A percentile compares a stretch with the other conserved stretches of the same genome.
Conservation (phyloP, 2,113 vertebrate species). For the Ia io region DNA sequence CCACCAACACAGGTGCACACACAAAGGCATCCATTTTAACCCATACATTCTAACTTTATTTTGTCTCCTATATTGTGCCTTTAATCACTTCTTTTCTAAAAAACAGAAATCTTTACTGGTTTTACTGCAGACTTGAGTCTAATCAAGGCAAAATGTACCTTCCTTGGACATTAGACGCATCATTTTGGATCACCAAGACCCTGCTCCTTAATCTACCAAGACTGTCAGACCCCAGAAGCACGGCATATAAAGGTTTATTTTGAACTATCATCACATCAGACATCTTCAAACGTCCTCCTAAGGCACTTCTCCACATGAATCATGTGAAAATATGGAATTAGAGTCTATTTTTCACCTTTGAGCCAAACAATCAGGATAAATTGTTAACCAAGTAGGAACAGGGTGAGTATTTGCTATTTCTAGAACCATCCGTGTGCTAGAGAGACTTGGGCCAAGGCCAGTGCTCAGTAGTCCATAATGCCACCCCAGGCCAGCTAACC, state of each 20-base stretch:
- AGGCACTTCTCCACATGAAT: not conserved
- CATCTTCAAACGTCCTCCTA: not conserved
- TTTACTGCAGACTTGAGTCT: not conserved
- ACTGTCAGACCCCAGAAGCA: not conserved
- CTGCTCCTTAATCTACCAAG: not conserved
- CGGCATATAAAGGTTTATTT: not conserved
- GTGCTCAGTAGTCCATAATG: rapidly evolving
- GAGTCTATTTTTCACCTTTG: not conserved
- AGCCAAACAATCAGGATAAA: not conserved
- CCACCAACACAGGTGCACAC: not conserved
- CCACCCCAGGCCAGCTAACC: not conserved
- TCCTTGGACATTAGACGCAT: not conserved
- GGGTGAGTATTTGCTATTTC: not conserved
- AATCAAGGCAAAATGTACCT: not conserved
- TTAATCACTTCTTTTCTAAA: not conserved
- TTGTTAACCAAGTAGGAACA: not conserved
- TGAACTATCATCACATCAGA: not conserved
- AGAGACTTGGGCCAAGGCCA: not conserved
- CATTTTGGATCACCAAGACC: not conserved
- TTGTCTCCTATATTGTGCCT: not conserved
- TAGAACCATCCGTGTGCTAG: not conserved
- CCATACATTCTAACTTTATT: not conserved
- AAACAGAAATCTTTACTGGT: not conserved
- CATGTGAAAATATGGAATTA: not conserved
- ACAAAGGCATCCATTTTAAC: not conserved